phyloP scores from a whole-genome alignment of 2,888 invertebrate species.

The Masnerella sp. region DNA sequence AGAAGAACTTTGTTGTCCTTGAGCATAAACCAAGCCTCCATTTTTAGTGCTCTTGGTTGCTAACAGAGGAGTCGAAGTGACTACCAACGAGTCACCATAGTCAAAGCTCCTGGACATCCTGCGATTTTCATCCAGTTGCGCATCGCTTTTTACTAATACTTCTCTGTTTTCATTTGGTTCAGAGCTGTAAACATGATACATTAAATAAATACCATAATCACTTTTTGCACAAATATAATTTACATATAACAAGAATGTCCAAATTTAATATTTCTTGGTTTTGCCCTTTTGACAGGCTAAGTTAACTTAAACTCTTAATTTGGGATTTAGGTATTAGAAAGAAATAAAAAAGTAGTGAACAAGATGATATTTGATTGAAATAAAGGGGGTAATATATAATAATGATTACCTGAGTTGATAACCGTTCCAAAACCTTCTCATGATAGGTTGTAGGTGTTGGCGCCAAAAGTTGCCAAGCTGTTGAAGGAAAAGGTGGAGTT shows the following conservation, averaged over 20 bases:
- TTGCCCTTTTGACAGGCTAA: too few species aligned
- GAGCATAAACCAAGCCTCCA: constrained; percentile 20
- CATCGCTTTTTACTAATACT: background rate
- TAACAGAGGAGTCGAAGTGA: constrained; percentile 51
- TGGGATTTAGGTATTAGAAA: too few species aligned
- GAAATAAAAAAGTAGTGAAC: too few species aligned
- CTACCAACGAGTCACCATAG: constrained; percentile 24
- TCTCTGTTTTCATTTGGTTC: constrained; percentile 8
- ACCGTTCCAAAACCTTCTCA: constrained; percentile 38
- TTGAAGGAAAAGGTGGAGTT: constrained; percentile 6
- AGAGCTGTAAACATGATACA: constrained; percentile 20
- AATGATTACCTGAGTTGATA: constrained; percentile 44
- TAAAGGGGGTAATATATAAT: too few species aligned
- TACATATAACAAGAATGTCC: too few species aligned
- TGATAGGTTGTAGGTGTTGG: background rate
- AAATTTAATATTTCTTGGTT: too few species aligned
- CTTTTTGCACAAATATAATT: too few species aligned
- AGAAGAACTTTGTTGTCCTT: constrained; percentile 46
- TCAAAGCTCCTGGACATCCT: constrained; percentile 5
- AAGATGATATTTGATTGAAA: too few species aligned
- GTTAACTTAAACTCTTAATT: too few species aligned
- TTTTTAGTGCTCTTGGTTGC: constrained; percentile 19
- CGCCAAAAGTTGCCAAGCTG: background rate
- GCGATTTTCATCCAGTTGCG: constrained; percentile 27
- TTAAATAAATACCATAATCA: constrained; percentile 1